Evolutionary conservation across 2,113 vertebrate genomes (phyloP).

Genomic region (Falco punctatus): DNA sequence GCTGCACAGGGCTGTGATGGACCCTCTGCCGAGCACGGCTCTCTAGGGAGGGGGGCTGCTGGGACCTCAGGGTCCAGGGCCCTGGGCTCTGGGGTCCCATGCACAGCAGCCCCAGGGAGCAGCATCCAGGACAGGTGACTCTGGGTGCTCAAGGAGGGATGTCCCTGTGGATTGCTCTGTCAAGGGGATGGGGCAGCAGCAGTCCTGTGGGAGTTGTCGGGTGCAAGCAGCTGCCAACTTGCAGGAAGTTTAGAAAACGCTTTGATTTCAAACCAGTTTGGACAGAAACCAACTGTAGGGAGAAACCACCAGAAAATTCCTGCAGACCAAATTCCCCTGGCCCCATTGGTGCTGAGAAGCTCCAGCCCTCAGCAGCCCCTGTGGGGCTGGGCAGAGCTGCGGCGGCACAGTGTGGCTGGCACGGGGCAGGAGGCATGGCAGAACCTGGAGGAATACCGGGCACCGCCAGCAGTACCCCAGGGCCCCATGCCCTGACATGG

Average conservation of each 20-base stretch:
- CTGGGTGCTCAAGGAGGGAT: neutral
- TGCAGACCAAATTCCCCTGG: neutral
- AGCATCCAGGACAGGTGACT: fast-evolving
- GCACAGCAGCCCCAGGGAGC: neutral
- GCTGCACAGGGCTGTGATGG: neutral
- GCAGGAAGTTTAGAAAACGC: neutral
- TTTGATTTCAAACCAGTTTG: neutral
- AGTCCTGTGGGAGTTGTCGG: neutral
- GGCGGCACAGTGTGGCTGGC: neutral
- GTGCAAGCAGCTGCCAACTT: neutral
- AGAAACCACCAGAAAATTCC: neutral
- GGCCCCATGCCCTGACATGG: neutral
- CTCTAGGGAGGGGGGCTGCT: neutral
- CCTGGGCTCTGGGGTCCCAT: neutral
- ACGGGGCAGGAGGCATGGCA: neutral
- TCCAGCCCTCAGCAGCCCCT: neutral
- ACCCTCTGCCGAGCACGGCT: neutral
- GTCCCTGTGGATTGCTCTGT: neutral
- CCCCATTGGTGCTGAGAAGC: neutral
- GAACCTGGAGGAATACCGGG: neutral
- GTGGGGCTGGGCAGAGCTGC: fast-evolving
- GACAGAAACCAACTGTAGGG: neutral
- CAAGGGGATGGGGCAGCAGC: neutral
- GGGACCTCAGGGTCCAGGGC: fast-evolving
- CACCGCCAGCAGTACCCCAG: fast-evolving